Base-by-base conservation (phyloP, 2,113 vertebrate genomes). In the Oreochromis aureus region DNA sequence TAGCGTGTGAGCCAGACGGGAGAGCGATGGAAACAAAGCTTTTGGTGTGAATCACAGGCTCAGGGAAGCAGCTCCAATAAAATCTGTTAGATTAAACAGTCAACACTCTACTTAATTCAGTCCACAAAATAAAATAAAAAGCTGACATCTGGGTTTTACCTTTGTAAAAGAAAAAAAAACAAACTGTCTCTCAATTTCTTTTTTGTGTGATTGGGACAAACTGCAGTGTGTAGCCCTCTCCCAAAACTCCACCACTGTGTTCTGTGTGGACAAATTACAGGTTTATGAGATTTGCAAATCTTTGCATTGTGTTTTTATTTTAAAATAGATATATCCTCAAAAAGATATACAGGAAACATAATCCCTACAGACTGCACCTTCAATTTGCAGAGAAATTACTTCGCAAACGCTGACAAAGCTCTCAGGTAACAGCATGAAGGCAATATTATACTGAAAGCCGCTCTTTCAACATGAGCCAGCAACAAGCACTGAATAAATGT, bases 321-420 rank as follows among this genome's bases (percentile, higher is more conserved):
- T 39, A 22, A 69, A 22, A 0, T 39, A 69, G 19, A 22, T 0
- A 61, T 34, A 39, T 39, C 32, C 2, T 39, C 19, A n/a, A 39
- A 66, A 39, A 0, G 18, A 39, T 39, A 3, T 5, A 24, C 15
- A 6, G 4, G 36, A 69, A 22, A 22, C 61, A 1, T 39, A 8
- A 24, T 41, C 36, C 27, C 69, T 73, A 6, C 0, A 0, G 69
- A 2, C 66, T 16, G 32, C 1, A 0, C 0, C 3, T 2, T 73
- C 41, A 73, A 18, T 0, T 7, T 41, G 9, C 22, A 18, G 41
- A 44, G 66, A 10, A 71, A 44, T 71, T 6, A 71, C 39, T 22
- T 71, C 13, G 0, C 22, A 53, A n/a, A 53, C 2, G 5, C 53
- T 5, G 18, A 11, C 53, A 48, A 48, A 73, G 41, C 22, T 27